Base-by-base conservation (phyloP, 1,140 invertebrate species). In the Limonius californicus region DNA sequence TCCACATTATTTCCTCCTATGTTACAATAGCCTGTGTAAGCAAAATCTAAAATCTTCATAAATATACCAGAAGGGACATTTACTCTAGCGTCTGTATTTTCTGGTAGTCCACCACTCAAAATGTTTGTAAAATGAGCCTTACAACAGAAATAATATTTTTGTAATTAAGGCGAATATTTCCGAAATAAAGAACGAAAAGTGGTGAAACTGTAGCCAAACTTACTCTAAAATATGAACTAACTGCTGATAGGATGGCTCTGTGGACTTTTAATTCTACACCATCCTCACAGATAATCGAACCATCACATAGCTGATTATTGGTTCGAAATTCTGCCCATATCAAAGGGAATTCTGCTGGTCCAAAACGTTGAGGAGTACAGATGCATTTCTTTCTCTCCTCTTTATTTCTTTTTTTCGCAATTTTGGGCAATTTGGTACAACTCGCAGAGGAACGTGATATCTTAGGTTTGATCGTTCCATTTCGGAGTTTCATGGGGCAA, bases 181-280 rank as follows among this genome's bases (percentile, higher is more conserved):
- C n/a, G n/a, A n/a, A n/a, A n/a, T n/a, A n/a, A n/a, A n/a, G n/a
- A n/a, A n/a, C n/a, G n/a, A n/a, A n/a, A n/a, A n/a, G n/a, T n/a
- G n/a, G n/a, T 27, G 23, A 4, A 45, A 45, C 42, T 45, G 42
- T n/a, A 45, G 18, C 15, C n/a, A 18, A 21, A 12, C 30, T 78
- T 23, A 82, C 81, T 73, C 82, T 81, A 73, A 89, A 88, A 73
- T 86, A 89, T 9, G 85, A 84, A 74, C 85, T 87, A 32, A 82
- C 81, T 1, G 85, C 82, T 4, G 85, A 84, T 62, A 89, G 72
- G 62, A 89, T 84, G 7, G 82, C 82, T 59, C 87, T 72, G 64
- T 89, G 87, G 21, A 88, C 80, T 61, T 80, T 76, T 67, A 87
- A 85, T 42, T 80, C 79, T 68, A 81, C 79, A 56, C 85, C 84